A percentile compares a stretch with the other conserved stretches of the same genome.
phyloP scores from a whole-genome alignment of 2,888 invertebrate species.

The Mongoloraphidia duomilia region DNA sequence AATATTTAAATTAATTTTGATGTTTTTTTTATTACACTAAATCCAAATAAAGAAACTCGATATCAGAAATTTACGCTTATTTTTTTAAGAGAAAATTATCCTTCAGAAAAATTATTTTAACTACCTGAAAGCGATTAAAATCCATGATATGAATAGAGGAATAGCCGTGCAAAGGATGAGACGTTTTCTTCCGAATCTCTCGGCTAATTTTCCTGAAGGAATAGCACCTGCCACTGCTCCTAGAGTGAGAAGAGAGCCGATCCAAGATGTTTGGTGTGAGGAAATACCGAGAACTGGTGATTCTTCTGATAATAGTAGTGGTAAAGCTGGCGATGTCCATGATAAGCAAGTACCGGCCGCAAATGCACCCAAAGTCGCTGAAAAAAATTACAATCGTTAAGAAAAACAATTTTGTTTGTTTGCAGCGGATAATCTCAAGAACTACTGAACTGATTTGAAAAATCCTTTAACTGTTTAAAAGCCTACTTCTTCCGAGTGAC shows the following conservation, averaged over 20 bases:
- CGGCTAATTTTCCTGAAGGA: constrained; percentile 38
- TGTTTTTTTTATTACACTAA: no score
- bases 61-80: neutral
- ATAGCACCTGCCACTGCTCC: constrained; percentile 41
- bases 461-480: no score
- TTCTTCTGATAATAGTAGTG: constrained; percentile 24
- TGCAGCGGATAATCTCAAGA: no score
- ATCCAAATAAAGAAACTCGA: no score
- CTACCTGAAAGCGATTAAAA: constrained; percentile 40
- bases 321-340: constrained; percentile 42
- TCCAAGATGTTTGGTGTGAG: constrained; percentile 35
- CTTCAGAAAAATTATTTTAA: constrained; percentile 4
- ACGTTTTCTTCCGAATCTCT: constrained; percentile 39
- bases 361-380: constrained; percentile 42
- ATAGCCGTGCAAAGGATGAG: constrained; percentile 36
- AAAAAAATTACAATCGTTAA: constrained; percentile 11
- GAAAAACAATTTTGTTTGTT: no score
- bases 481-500: no score
- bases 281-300: constrained; percentile 14
- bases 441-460: no score
- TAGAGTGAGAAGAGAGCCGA: constrained; percentile 37
- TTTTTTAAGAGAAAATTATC: neutral
- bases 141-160: constrained; percentile 39
- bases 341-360: constrained; percentile 40
- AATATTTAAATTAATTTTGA: no score